phyloP scores from a whole-genome alignment of 2,888 invertebrate genomes.

The Andrena haemorrhoa region DNA sequence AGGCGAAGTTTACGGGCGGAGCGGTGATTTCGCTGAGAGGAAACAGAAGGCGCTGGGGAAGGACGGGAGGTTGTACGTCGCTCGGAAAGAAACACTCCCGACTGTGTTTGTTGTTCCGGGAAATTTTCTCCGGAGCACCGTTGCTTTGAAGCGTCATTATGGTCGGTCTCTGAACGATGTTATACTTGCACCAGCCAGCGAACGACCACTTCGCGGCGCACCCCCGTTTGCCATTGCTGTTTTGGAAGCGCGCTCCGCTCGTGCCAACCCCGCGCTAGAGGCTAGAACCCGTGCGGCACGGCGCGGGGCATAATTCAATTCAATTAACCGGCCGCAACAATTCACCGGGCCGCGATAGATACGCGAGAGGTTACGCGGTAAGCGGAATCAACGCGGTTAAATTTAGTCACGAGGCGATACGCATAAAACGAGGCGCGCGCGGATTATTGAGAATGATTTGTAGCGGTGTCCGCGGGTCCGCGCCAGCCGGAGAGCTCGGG shows the following conservation, averaged over 20 bases:
- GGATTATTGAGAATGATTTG: slow-evolving; percentile 74
- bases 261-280: neutral
- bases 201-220: too few species aligned
- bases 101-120: slow-evolving; percentile 25
- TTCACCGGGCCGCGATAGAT: slow-evolving; percentile 41
- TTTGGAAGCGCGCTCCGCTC: neutral
- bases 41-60: slow-evolving; percentile 26
- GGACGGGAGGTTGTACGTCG: slow-evolving; percentile 30
- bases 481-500: slow-evolving; percentile 27
- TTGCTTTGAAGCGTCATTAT: neutral
- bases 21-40: slow-evolving; percentile 32
- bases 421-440: slow-evolving; percentile 56
- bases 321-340: slow-evolving; percentile 62
- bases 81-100: slow-evolving; percentile 1
- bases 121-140: slow-evolving; percentile 17
- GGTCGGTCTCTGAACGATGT: too few species aligned
- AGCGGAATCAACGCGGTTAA: slow-evolving; percentile 67
- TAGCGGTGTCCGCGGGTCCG: slow-evolving; percentile 62
- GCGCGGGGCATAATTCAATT: slow-evolving; percentile 62
- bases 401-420: slow-evolving; percentile 67
- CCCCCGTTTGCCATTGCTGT: neutral
- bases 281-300: neutral
- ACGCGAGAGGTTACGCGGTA: slow-evolving; percentile 39
- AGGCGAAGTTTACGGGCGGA: slow-evolving; percentile 18
- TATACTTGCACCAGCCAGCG: too few species aligned